Conservation (phyloP, 2,797 vertebrate species). For the Miichthys miiuy region DNA sequence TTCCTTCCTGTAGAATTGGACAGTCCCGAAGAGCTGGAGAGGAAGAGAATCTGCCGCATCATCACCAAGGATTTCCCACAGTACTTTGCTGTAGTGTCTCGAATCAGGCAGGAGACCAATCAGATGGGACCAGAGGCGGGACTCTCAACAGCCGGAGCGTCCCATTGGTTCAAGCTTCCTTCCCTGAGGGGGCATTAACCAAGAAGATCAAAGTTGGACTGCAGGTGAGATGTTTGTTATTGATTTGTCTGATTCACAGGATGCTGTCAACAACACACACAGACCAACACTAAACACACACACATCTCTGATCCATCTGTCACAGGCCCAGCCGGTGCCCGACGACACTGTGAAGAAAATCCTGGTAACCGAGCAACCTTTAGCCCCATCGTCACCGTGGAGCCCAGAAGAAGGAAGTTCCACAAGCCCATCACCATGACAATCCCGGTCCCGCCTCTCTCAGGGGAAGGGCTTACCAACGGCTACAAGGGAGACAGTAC, state of each 20-base stretch:
- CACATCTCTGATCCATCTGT: neutral
- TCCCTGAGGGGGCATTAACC: slow-evolving; percentile 96
- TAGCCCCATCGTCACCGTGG: slow-evolving; percentile 98
- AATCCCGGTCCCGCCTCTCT: slow-evolving; percentile 94
- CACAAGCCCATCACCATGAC: slow-evolving; percentile 99
- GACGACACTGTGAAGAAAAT: slow-evolving; percentile 96
- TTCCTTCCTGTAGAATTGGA: slow-evolving; percentile 85
- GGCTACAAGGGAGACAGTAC: slow-evolving; percentile 95
- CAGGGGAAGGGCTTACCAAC: slow-evolving; percentile 93
- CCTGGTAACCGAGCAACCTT: slow-evolving; percentile 96
- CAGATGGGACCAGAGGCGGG: slow-evolving; percentile 97
- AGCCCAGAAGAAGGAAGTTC: slow-evolving; percentile 98
- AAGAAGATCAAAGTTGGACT: slow-evolving; percentile 98
- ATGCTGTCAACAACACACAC: neutral
- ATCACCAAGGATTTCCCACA: slow-evolving; percentile 98
- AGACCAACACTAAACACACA: neutral
- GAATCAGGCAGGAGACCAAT: slow-evolving; percentile 98
- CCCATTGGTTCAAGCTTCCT: slow-evolving; percentile 93
- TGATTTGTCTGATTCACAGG: neutral
- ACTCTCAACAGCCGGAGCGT: slow-evolving; percentile 93
- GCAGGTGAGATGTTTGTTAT: slow-evolving; percentile 86
- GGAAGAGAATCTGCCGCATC: slow-evolving; percentile 97
- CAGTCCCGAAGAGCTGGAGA: slow-evolving; percentile 92
- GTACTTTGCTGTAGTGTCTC: slow-evolving; percentile 98
- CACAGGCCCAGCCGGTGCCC: slow-evolving; percentile 95